A percentile compares a stretch with the other conserved stretches of the same genome.
phyloP scores from a whole-genome alignment of 1,140 invertebrate species.

The Diprion similis region DNA sequence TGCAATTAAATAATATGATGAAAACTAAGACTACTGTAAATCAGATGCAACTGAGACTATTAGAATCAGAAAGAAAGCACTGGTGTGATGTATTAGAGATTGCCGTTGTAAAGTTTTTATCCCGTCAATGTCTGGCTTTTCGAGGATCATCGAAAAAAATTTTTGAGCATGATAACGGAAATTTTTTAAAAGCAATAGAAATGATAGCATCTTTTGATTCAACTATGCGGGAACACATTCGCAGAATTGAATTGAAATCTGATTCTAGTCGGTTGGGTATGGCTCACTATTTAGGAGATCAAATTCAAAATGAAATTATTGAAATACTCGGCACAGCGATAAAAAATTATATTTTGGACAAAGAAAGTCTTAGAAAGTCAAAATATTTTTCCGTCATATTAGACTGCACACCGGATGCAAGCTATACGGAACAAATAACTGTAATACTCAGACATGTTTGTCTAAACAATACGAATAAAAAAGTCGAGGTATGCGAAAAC shows the following conservation, averaged over 20 bases:
- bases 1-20: constrained; percentile 19
- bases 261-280: too few species aligned
- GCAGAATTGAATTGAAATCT: constrained; percentile 20
- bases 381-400: constrained; percentile 31
- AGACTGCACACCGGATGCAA: constrained; percentile 29
- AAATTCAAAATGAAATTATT: constrained; percentile 33
- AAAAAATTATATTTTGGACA: constrained; percentile 14
- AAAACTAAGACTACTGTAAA: constrained; percentile 23
- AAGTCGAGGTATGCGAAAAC: not conserved
- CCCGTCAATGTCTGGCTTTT: constrained; percentile 9
- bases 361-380: constrained; percentile 12
- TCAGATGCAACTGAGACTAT: constrained; percentile 10
- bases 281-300: constrained; percentile 23
- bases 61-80: constrained; percentile 15
- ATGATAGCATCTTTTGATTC: constrained; percentile 23
- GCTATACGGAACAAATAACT: constrained; percentile 17
- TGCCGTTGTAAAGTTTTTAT: not conserved
- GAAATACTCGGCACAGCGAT: constrained; percentile 20
- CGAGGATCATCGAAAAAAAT: constrained; percentile 19
- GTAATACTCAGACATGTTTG: not conserved
- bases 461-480: not conserved
- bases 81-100: too few species aligned
- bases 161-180: constrained; percentile 28
- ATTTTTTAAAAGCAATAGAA: constrained; percentile 29
- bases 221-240: constrained; percentile 10